Evolutionary conservation across 2,113 vertebrate genomes (phyloP).

Genomic region (Leuciscus idus): DNA sequence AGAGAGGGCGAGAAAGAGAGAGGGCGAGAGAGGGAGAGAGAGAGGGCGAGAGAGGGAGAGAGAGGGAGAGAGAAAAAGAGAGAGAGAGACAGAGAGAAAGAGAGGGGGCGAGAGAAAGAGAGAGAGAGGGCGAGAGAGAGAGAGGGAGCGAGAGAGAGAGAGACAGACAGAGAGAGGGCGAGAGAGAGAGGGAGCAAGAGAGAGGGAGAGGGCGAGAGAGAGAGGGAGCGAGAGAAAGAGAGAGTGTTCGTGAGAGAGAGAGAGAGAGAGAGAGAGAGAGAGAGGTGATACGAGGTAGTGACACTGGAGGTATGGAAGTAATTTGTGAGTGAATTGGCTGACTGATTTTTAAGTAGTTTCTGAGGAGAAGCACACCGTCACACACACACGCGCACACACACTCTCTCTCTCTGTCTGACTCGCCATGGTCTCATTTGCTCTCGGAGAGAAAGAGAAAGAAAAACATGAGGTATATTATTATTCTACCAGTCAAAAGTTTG

Average conservation of each 20-base stretch:
- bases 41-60: too few species aligned
- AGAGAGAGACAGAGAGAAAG: too few species aligned
- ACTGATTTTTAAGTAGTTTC: neutral
- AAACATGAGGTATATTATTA: constrained; percentile 11
- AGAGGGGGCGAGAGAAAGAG: too few species aligned
- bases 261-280: neutral
- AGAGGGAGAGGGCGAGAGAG: neutral
- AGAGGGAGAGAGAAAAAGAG: too few species aligned
- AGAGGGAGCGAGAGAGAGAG: too few species aligned
- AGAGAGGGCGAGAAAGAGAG: too few species aligned
- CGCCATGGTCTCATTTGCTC: neutral
- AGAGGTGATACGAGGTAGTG: constrained; percentile 11
- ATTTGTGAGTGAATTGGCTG: constrained; percentile 12
- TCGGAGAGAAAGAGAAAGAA: neutral
- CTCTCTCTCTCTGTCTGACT: neutral
- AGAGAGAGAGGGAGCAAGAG: too few species aligned
- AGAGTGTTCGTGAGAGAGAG: too few species aligned
- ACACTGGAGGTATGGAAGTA: neutral
- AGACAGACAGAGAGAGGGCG: too few species aligned
- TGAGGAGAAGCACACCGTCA: neutral
- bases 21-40: too few species aligned
- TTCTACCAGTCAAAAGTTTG: neutral
- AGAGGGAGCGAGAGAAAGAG: neutral
- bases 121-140: neutral
- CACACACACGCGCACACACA: neutral